Evolutionary conservation across 2,888 invertebrate genomes (phyloP).

Genomic region (Hypolimnas misippus): DNA sequence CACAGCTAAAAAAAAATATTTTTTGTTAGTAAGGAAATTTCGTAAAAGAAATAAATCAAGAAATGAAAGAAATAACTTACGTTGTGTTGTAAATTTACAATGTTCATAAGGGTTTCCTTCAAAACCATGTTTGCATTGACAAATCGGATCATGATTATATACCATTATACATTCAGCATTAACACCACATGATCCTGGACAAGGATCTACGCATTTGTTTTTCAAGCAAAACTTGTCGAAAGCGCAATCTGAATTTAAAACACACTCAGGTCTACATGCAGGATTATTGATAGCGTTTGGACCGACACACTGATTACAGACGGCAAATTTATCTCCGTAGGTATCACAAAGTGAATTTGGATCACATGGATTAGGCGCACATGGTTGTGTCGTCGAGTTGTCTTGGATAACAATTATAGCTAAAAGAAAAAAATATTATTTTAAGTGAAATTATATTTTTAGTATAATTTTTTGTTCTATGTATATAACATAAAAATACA

Average conservation of each 20-base stretch:
- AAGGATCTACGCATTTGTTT: constrained; percentile 90
- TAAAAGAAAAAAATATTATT: constrained; percentile 53
- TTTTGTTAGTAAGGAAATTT: not conserved
- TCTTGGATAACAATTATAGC: constrained; percentile 80
- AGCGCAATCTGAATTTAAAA: constrained; percentile 91
- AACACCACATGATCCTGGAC: constrained; percentile 91
- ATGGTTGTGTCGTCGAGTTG: constrained; percentile 87
- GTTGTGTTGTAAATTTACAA: constrained; percentile 84
- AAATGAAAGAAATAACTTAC: constrained; percentile 65
- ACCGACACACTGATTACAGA: constrained; percentile 91
- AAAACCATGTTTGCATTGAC: constrained; percentile 87
- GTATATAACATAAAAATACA: constrained; percentile 39
- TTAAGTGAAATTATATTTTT: not conserved
- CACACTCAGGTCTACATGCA: constrained; percentile 92
- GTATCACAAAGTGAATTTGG: constrained; percentile 87
- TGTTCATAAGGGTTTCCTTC: constrained; percentile 91
- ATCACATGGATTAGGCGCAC: constrained; percentile 91
- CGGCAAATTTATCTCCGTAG: constrained; percentile 89
- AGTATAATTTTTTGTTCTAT: not conserved
- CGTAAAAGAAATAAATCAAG: not conserved
- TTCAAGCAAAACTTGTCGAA: constrained; percentile 90
- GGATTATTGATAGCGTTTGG: constrained; percentile 87
- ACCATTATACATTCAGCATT: constrained; percentile 87
- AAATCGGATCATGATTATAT: constrained; percentile 89
- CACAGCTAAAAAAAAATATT: constrained; percentile 64